Evolutionary conservation across 2,113 vertebrate genomes (phyloP), one percentile per base, ranked within the genome.

Genomic region (Microcebus jonahi): DNA sequence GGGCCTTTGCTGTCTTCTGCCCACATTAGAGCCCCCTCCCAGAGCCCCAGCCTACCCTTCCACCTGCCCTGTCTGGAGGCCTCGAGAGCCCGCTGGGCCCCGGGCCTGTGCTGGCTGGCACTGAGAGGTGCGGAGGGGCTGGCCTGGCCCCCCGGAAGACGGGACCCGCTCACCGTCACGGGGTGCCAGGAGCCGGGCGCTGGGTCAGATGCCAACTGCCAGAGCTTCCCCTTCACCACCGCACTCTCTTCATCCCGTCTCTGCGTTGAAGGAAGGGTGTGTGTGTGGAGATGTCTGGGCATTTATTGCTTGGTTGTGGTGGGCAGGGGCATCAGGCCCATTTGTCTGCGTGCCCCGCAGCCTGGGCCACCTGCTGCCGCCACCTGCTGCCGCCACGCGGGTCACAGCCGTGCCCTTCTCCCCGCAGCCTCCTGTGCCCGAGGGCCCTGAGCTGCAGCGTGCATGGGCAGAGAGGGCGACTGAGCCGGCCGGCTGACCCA

Each of bases 361-460:
- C 77, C 63, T 13, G n/a, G 34, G 13, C 4, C 6, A 0, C 12
- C 9, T 1, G 18, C 9, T 7, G 9, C 1, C 17, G 11, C 21
- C 2, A 20, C 50, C 9, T 1, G 18, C 9, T 7, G 9, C 1
- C 17, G 11, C 21, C 2, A 20, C 50, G n/a, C 63, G 42, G 6
- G 87, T 96, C 86, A 93, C 13, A 14, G 31, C 31, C 12, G 1
- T 34, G 45, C 36, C 18, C 95, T 76, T 88, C 45, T 92, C 61
- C 27, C 75, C 39, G 76, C 89, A 97, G 97, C 91, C 91, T 88
- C 93, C 94, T 85, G 88, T 20, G 10, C 67, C 81, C 81, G 61
- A 39, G 89, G 87, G 63, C 55, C 61, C 88, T 76, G 76, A 97
- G 59, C 29, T 36, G 70, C 53, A 20, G 53, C 77, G n/a, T 11